Evolutionary conservation across 2,113 vertebrate genomes (phyloP).

Genomic region (Craseonycteris thonglongyai): DNA sequence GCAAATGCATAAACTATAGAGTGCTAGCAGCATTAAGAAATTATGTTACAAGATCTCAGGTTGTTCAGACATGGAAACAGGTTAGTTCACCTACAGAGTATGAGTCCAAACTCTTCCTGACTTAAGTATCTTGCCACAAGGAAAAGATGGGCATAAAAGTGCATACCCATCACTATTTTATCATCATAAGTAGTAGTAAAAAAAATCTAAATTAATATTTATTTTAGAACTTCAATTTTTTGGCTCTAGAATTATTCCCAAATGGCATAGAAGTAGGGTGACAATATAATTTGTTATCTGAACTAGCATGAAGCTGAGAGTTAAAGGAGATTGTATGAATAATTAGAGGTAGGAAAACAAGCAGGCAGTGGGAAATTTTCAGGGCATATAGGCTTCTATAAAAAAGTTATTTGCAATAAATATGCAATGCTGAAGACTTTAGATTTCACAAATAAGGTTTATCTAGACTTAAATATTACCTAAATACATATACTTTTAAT

Average conservation of each 20-base stretch:
- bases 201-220: background rate
- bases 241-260: background rate
- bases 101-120: background rate
- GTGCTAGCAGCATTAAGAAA: background rate
- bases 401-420: background rate
- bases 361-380: background rate
- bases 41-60: background rate
- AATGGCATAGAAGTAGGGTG: background rate
- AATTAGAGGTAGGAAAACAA: background rate
- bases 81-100: background rate
- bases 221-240: background rate
- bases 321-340: background rate
- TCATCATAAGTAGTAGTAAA: background rate
- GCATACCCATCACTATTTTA: background rate
- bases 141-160: background rate
- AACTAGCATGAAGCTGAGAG: background rate
- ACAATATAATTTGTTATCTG: background rate
- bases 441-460: background rate
- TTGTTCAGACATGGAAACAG: background rate
- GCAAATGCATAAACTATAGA: background rate
- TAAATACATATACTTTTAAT: background rate
- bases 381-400: background rate
- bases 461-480: background rate
- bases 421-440: background rate
- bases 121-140: background rate